Conservation (phyloP, 2,113 vertebrate genomes). For the Hippolais icterina region DNA sequence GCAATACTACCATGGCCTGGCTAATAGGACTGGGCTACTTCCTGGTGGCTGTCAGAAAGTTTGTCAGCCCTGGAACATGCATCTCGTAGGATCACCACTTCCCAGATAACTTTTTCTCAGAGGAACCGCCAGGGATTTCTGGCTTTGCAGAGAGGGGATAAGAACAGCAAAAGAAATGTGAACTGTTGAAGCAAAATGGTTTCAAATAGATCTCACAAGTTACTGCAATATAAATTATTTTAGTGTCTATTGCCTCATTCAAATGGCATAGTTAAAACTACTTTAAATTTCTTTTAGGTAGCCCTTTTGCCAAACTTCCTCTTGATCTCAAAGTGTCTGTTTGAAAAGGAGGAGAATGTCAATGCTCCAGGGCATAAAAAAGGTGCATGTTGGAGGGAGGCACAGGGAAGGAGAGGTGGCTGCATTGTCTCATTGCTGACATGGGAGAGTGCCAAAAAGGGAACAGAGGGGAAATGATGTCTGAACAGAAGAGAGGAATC, state of each 20-base stretch:
- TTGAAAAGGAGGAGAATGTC: background rate
- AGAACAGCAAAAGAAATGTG: background rate
- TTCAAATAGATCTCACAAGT: background rate
- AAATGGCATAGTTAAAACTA: background rate
- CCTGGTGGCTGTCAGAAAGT: background rate
- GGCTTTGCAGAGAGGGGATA: background rate
- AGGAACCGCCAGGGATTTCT: background rate
- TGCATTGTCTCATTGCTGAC: background rate
- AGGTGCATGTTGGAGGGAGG: fast-evolving
- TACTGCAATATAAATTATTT: background rate
- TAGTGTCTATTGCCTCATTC: background rate
- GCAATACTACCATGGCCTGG: background rate
- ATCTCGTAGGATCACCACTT: fast-evolving
- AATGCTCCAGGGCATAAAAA: background rate
- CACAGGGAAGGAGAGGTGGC: background rate
- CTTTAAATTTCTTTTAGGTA: background rate
- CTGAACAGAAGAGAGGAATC: background rate
- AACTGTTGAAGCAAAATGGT: background rate
- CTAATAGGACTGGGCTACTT: background rate
- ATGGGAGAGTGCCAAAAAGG: background rate
- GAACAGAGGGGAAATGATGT: background rate
- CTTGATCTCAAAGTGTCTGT: background rate
- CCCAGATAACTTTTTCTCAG: background rate
- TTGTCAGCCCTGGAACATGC: background rate
- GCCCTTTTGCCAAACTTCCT: background rate